A percentile compares a stretch with the other conserved stretches of the same genome.
These are phyloP conservation scores for Antrozous pallidus DNA, from an alignment of 2,797 vertebrate genomes.

Conservation along the genomic window DNA sequence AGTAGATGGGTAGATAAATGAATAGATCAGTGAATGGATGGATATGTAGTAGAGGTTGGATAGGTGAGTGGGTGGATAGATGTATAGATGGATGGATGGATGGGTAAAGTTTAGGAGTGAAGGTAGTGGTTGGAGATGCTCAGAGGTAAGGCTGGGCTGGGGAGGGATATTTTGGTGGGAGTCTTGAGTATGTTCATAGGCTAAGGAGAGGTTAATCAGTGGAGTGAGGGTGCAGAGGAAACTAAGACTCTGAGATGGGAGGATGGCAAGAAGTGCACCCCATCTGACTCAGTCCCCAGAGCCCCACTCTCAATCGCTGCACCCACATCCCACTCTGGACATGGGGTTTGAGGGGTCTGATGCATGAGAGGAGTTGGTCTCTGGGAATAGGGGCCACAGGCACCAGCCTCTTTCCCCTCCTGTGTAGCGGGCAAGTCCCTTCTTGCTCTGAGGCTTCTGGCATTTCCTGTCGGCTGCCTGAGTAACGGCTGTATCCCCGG, in stretches of 20 bases:
- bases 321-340: not conserved
- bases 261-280: not conserved
- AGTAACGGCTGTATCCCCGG: not conserved
- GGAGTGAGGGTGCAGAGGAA: not conserved
- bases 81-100: not conserved
- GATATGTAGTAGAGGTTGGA: too few relatives aligned
- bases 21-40: too few relatives aligned
- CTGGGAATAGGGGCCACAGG: not conserved
- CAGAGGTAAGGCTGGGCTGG: not conserved
- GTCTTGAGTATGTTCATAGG: not conserved
- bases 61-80: not conserved
- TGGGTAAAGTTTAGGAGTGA: not conserved
- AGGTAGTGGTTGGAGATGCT: not conserved
- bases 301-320: rapidly evolving
- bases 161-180: not conserved
- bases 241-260: not conserved
- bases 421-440: not conserved
- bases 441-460: not conserved
- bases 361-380: rapidly evolving
- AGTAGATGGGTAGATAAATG: not conserved
- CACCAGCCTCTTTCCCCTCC: not conserved
- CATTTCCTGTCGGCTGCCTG: not conserved
- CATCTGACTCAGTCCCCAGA: not conserved
- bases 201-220: rapidly evolving
- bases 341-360: not conserved